Conservation (phyloP, 2,888 invertebrate genomes). For the Crocallis elinguaria region DNA sequence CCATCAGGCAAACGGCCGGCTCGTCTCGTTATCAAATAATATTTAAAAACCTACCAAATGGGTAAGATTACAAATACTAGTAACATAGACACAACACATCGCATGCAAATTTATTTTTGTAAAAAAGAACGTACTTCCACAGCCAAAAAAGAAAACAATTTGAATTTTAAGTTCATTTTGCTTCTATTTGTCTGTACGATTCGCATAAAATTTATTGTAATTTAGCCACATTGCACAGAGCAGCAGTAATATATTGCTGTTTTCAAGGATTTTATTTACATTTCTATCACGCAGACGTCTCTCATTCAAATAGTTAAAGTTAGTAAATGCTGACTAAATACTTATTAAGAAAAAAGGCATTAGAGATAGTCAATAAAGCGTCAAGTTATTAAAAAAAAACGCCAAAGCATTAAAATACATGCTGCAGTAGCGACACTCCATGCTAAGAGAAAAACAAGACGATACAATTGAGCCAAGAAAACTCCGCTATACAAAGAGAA, state of each 20-base stretch:
- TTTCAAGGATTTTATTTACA: slow-evolving; percentile 35
- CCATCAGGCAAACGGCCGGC: too few relatives aligned
- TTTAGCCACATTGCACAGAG: slow-evolving; percentile 52
- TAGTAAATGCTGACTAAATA: slow-evolving; percentile 39
- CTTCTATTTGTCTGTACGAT: slow-evolving; percentile 11
- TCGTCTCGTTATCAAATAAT: too few relatives aligned
- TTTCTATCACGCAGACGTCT: slow-evolving; percentile 67
- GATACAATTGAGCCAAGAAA: slow-evolving; percentile 41
- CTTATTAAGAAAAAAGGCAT: slow-evolving; percentile 33
- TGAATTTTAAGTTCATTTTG: slow-evolving; percentile 51
- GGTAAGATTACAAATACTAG: slow-evolving; percentile 8
- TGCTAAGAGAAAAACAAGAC: slow-evolving; percentile 37
- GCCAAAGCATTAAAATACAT: slow-evolving; percentile 39
- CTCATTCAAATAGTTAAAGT: slow-evolving; percentile 60
- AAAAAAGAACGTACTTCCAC: slow-evolving; percentile 34
- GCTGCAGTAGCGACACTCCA: slow-evolving; percentile 45
- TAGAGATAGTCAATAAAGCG: slow-evolving; percentile 36
- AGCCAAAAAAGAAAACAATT: slow-evolving; percentile 41
- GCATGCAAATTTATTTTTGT: slow-evolving; percentile 39
- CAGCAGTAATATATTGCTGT: slow-evolving; percentile 62
- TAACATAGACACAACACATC: slow-evolving; percentile 27
- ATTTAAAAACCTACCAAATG: too few relatives aligned
- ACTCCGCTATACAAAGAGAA: slow-evolving; percentile 59
- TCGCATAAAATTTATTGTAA: slow-evolving; percentile 9
- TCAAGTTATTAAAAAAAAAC: slow-evolving; percentile 31